Evolutionary conservation across 2,888 invertebrate genomes (phyloP), one percentile per base, ranked within the genome.

Genomic region (Sialis fuliginosa): DNA sequence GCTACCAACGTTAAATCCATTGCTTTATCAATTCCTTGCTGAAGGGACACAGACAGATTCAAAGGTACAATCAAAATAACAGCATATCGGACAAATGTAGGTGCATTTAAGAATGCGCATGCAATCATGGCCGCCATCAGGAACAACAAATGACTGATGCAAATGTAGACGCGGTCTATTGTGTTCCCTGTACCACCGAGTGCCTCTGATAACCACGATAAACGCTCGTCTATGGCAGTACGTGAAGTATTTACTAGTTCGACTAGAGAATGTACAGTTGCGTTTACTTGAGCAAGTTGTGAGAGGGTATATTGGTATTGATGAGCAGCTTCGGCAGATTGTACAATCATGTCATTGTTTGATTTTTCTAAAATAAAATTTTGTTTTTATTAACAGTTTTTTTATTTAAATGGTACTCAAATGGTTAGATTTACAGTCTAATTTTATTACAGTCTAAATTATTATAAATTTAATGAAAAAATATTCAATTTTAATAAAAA

Each of bases 281-380:
- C 57, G 52, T 74, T 74, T 37, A 75, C 71, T 56, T 71, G 67
- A 22, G 61, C 58, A 6, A 74, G 56, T 54, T 71, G 72, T 22
- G 62, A 54, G 35, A 74, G 58, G 1, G 72, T 72, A 39, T 62
- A 57, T 49, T 68, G 61, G 51, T 72, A 73, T 50, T 71, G 70
- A 5, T 55, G 52, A 31, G 66, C 61, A 9, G 71, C 69, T 50
- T 66, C 58, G 51, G 65, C 60, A 49, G 69, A 71, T 54, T 71
- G 71, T 31, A 58, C 54, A 30, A 71, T 52, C 31, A 74, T 63
- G 40, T 67, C 58, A 49, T 61, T 54, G 9, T 64, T 61, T 34
- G 66, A 65, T 48, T 63, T 57, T 48, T 66, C 67, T 65, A 52
- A 45, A 60, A 59, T 43, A 31, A 9, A 42, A 39, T 40, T 30